phyloP scores from a whole-genome alignment of 2,113 vertebrate genomes.

The Riparia riparia region DNA sequence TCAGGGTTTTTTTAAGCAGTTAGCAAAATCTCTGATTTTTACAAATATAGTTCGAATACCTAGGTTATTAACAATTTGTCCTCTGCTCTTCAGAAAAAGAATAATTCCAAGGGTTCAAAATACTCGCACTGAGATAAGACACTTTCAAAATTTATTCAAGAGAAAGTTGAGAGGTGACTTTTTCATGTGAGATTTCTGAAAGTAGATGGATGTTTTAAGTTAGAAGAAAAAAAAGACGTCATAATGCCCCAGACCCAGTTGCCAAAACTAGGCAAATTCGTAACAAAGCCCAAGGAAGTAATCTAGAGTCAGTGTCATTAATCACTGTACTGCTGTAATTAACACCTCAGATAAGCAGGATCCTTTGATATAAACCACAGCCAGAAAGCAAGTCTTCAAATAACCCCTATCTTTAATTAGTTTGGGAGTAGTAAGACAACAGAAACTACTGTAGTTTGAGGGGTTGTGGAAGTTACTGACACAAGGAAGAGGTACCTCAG shows the following conservation, averaged over 20 bases:
- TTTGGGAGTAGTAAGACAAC: background rate
- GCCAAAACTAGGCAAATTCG: background rate
- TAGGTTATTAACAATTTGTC: background rate
- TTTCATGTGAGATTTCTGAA: background rate
- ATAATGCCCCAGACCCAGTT: background rate
- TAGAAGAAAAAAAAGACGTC: background rate
- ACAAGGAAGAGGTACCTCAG: background rate
- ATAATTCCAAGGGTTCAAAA: background rate
- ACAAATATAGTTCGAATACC: background rate
- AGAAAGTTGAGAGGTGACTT: background rate
- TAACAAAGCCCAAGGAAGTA: background rate
- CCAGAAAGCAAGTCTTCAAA: background rate
- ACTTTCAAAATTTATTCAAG: background rate
- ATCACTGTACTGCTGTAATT: background rate
- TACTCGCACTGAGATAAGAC: background rate
- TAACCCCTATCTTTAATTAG: background rate
- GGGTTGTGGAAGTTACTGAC: background rate
- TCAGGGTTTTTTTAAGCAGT: background rate
- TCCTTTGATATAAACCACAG: background rate
- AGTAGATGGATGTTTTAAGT: background rate
- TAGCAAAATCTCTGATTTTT: background rate
- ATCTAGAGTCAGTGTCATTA: background rate
- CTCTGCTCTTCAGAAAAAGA: background rate
- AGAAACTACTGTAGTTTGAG: rapidly evolving
- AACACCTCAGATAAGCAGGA: background rate